Evolutionary conservation across 2,113 vertebrate species (phyloP), one percentile per base, ranked within the genome.

Genomic region (Arvicanthis niloticus): DNA sequence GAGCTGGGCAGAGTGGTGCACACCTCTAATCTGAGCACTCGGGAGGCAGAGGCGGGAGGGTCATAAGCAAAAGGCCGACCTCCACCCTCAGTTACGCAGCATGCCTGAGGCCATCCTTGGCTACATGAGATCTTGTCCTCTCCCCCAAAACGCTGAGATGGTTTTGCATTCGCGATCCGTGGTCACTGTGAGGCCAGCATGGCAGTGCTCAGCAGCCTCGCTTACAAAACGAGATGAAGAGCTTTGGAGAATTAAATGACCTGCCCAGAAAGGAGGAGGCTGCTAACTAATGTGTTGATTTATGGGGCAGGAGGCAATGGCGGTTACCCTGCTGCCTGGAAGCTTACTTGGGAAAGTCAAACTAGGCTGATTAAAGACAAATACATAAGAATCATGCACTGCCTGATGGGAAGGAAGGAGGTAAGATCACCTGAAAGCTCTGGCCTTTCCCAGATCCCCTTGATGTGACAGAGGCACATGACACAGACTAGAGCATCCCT

Each of bases 281-380:
- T 67, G 73, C 68, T 68, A n/a, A 68, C 73, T 45, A 42, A n/a
- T 5, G 9, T 17, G 53, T 21, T 58, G 85, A 75, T 58, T 85
- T 48, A 34, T 34, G n/a, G 34, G 62, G 75, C 68, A 17, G 29
- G 51, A 73, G 60, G 45, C 7, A 89, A 81, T 1, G 67, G 53
- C n/a, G 2, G 0, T 58, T 51, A 40, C 53, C 76, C 86, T 40
- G 24, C 45, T 42, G 65, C 56, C 42, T 11, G 26, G 40, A 34
- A 65, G 58, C 53, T 93, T 73, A 45, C 82, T 68, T 51, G 70
- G 86, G 92, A 88, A 86, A 85, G 19, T 37, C 42, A 84, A 62
- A 62, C 51, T n/a, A 16, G 76, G 42, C 53, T 48, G 65, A 93
- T 31, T 56, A 15, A 84, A 89, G 68, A 56, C 31, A n/a, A 48